Evolutionary conservation across 2,888 invertebrate genomes (phyloP).

Genomic region (Dugesia japonica): DNA sequence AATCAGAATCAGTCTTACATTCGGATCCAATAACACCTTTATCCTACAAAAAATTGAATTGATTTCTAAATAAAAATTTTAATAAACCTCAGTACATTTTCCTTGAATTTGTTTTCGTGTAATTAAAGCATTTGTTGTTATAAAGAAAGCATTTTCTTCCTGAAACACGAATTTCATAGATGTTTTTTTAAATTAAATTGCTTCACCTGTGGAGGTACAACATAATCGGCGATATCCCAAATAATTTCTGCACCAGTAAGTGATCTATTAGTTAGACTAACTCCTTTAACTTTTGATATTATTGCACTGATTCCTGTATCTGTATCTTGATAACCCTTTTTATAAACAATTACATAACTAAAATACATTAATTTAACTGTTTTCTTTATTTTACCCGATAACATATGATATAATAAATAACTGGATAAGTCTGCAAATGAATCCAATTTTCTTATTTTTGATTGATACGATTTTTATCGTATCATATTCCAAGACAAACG

Average conservation of each 20-base stretch:
- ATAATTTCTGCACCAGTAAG: slow-evolving; percentile 38
- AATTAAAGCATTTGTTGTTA: no score
- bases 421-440: background rate
- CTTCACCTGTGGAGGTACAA: slow-evolving; percentile 49
- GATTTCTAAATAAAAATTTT: no score
- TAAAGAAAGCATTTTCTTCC: no score
- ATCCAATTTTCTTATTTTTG: background rate
- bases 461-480: background rate
- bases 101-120: no score
- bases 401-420: background rate
- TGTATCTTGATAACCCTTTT: slow-evolving; percentile 50
- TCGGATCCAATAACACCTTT: no score
- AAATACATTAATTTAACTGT: no score
- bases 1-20: no score
- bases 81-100: no score
- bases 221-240: slow-evolving; percentile 51
- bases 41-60: no score
- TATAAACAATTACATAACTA: slow-evolving; percentile 49
- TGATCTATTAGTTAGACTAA: slow-evolving; percentile 42
- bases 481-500: background rate
- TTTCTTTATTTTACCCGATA: no score
- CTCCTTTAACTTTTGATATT: slow-evolving; percentile 51
- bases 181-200: no score
- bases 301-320: slow-evolving; percentile 48
- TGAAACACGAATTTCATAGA: no score